A percentile compares a stretch with the other conserved stretches of the same genome.
Conservation (phyloP, 2,888 invertebrate genomes). For the Drosophila neotestacea region DNA sequence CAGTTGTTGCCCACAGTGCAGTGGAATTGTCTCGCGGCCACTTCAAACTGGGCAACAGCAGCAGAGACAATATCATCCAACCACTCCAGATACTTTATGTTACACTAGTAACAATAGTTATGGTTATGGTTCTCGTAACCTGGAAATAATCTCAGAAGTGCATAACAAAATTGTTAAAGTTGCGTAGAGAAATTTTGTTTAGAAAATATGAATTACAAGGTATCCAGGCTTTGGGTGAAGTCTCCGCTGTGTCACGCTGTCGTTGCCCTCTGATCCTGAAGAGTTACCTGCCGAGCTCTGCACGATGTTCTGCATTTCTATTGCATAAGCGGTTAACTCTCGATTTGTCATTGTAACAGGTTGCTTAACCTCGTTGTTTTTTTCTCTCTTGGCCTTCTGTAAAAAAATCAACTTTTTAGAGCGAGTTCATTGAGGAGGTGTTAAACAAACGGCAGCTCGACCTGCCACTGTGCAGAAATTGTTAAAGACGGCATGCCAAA, state of each 20-base stretch:
- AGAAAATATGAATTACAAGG: slow-evolving; percentile 79
- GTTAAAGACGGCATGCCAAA: slow-evolving; percentile 20
- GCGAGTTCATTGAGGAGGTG: slow-evolving; percentile 58
- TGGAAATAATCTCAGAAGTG: slow-evolving; percentile 57
- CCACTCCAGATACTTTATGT: slow-evolving; percentile 35
- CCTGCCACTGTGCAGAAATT: slow-evolving; percentile 65
- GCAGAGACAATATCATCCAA: slow-evolving; percentile 10
- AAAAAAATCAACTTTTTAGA: slow-evolving; percentile 52
- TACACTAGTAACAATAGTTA: slow-evolving; percentile 48
- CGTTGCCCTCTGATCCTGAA: slow-evolving; percentile 42
- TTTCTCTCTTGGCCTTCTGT: slow-evolving; percentile 37
- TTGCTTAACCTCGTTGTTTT: slow-evolving; percentile 24
- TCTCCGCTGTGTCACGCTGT: slow-evolving; percentile 55
- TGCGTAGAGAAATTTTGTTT: slow-evolving; percentile 73
- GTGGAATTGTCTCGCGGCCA: slow-evolving; percentile 57
- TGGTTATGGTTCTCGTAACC: slow-evolving; percentile 43
- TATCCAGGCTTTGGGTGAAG: slow-evolving; percentile 29
- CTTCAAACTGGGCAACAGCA: slow-evolving; percentile 56
- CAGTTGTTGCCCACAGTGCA: slow-evolving; percentile 53
- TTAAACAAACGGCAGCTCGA: slow-evolving; percentile 76
- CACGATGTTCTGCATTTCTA: slow-evolving; percentile 26
- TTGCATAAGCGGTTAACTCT: slow-evolving; percentile 52
- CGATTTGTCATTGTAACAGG: slow-evolving; percentile 52
- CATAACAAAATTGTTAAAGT: slow-evolving; percentile 76
- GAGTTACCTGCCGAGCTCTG: slow-evolving; percentile 64